These are phyloP conservation scores for Agonopterix heracliana DNA, from an alignment of 2,888 invertebrate species.

Conservation along the genomic window DNA sequence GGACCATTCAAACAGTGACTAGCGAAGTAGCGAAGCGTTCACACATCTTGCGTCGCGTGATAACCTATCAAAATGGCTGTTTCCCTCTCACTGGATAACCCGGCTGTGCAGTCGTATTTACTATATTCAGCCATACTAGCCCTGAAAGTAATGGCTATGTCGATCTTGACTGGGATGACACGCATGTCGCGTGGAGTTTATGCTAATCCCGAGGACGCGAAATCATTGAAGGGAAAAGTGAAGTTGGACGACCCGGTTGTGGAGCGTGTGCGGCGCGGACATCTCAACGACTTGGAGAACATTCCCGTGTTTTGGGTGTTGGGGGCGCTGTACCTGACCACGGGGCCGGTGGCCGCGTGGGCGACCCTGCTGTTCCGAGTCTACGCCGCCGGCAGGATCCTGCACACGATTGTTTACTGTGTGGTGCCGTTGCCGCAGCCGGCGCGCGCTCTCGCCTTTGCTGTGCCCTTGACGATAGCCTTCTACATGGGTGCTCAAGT, in stretches of 20 bases:
- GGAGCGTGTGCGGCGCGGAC: slow-evolving; percentile 71
- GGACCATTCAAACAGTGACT: neutral
- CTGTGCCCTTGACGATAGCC: slow-evolving; percentile 36
- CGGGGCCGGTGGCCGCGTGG: slow-evolving; percentile 64
- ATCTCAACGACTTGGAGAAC: slow-evolving; percentile 84
- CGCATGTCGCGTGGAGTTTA: slow-evolving; percentile 40
- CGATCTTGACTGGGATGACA: slow-evolving; percentile 33
- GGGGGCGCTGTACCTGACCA: slow-evolving; percentile 77
- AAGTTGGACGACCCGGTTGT: slow-evolving; percentile 49
- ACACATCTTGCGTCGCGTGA: neutral
- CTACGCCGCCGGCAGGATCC: slow-evolving; percentile 72
- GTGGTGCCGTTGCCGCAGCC: slow-evolving; percentile 78
- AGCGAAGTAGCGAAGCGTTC: neutral
- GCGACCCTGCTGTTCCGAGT: slow-evolving; percentile 59
- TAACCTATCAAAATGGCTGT: slow-evolving; percentile 33
- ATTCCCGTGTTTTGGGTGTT: slow-evolving; percentile 79
- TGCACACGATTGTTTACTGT: slow-evolving; percentile 81
- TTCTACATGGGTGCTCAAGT: slow-evolving; percentile 55
- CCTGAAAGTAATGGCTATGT: slow-evolving; percentile 41
- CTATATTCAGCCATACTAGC: slow-evolving; percentile 52
- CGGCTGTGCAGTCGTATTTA: slow-evolving; percentile 51
- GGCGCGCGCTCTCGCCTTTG: slow-evolving; percentile 47
- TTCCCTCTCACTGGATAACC: slow-evolving; percentile 30
- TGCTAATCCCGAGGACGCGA: slow-evolving; percentile 55
- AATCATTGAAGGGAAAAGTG: slow-evolving; percentile 38